Conservation (phyloP, 2,888 invertebrate species). For the Lasioglossum morio region DNA sequence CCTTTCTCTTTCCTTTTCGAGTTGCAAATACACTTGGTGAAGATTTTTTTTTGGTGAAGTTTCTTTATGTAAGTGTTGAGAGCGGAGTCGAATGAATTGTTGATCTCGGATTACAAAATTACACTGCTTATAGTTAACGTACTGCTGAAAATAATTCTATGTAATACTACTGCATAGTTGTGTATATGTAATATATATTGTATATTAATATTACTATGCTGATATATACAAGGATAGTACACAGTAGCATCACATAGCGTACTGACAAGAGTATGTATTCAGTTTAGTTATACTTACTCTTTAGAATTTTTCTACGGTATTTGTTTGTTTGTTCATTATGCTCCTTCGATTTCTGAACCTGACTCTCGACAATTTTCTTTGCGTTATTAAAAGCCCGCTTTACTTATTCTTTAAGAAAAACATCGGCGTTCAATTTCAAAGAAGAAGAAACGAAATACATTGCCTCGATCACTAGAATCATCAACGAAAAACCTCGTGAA, state of each 20-base stretch:
- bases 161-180: conserved; percentile 37
- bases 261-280: conserved; percentile 18
- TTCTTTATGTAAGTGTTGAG: conserved; percentile 15
- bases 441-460: neutral
- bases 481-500: conserved; percentile 21
- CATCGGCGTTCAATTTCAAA: conserved; percentile 5
- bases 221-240: conserved; percentile 49
- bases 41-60: too few relatives aligned
- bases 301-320: conserved; percentile 37
- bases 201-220: conserved; percentile 20
- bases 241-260: conserved; percentile 45
- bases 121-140: conserved; percentile 25
- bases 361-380: conserved; percentile 24
- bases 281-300: conserved; percentile 25
- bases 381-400: conserved; percentile 26
- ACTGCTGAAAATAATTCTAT: conserved; percentile 24
- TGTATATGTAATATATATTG: neutral
- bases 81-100: conserved; percentile 23
- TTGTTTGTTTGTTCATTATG: conserved; percentile 35
- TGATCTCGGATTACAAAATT: conserved; percentile 38
- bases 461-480: conserved; percentile 13
- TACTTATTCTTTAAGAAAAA: neutral
- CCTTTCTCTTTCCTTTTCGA: neutral
- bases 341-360: conserved; percentile 31
- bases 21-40: conserved; percentile 32